Evolutionary conservation across 2,113 vertebrate genomes (phyloP).

Genomic region (Phaetusa simplex): DNA sequence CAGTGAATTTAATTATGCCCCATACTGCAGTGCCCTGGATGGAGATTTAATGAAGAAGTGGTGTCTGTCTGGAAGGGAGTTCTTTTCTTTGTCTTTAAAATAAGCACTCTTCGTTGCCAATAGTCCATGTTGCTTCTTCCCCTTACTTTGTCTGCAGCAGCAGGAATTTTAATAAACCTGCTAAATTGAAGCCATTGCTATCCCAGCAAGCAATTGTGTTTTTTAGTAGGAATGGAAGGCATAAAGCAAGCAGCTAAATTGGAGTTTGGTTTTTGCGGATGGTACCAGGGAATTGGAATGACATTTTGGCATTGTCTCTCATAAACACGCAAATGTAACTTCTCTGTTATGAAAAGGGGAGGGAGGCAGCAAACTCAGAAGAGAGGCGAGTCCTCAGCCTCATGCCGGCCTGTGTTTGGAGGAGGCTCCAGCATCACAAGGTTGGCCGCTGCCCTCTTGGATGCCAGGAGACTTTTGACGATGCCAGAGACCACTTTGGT

Average conservation of each 20-base stretch:
- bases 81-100: neutral
- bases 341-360: neutral
- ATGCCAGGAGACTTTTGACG: rapidly evolving
- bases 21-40: neutral
- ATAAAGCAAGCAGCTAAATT: neutral
- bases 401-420: rapidly evolving
- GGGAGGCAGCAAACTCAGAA: neutral
- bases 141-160: neutral
- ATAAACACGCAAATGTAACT: neutral
- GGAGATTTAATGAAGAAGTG: neutral
- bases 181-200: neutral
- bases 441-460: neutral
- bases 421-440: neutral
- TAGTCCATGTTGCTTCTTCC: neutral
- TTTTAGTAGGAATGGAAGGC: neutral
- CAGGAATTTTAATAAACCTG: neutral
- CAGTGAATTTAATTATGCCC: neutral
- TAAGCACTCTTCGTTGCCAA: neutral
- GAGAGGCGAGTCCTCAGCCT: neutral
- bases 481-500: rapidly evolving
- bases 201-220: neutral
- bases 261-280: neutral
- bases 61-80: neutral
- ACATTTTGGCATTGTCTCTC: neutral
- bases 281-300: neutral